Conservation (phyloP, 2,797 vertebrate species). For the Notamacropus eugenii region DNA sequence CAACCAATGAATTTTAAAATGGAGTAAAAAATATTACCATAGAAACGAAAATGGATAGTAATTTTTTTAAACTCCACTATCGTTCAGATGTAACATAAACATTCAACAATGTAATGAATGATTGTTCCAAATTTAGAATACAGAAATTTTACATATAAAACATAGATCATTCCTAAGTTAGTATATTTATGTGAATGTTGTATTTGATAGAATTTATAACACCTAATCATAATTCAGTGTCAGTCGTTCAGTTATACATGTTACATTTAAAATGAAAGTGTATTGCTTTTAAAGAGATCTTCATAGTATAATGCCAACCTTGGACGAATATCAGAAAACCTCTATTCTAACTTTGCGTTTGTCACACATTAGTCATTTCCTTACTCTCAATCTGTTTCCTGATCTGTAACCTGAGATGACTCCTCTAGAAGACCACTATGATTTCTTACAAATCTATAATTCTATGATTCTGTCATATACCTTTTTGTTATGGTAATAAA, state of each 20-base stretch:
- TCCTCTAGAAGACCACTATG: not conserved
- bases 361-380: not conserved
- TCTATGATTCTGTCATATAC: not conserved
- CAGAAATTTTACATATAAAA: not conserved
- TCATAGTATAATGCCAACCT: not conserved
- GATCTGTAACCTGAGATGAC: not conserved
- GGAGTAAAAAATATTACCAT: not conserved
- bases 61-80: not conserved
- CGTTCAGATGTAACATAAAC: not conserved
- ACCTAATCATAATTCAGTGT: not conserved
- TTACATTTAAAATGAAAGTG: conserved; percentile 21
- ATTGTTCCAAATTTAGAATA: conserved; percentile 14
- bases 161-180: not conserved
- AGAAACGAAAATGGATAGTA: not conserved
- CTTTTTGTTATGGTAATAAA: not conserved
- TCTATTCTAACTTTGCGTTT: not conserved
- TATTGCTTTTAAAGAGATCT: not conserved
- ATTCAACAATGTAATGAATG: conserved; percentile 26
- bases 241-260: not conserved
- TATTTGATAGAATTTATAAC: not conserved
- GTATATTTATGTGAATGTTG: not conserved
- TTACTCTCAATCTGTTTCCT: not conserved
- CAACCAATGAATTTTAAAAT: conserved; percentile 23
- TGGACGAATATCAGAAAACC: not conserved
- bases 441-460: not conserved